Conservation (phyloP, 2,888 invertebrate genomes). For the Apotomis turbidana region DNA sequence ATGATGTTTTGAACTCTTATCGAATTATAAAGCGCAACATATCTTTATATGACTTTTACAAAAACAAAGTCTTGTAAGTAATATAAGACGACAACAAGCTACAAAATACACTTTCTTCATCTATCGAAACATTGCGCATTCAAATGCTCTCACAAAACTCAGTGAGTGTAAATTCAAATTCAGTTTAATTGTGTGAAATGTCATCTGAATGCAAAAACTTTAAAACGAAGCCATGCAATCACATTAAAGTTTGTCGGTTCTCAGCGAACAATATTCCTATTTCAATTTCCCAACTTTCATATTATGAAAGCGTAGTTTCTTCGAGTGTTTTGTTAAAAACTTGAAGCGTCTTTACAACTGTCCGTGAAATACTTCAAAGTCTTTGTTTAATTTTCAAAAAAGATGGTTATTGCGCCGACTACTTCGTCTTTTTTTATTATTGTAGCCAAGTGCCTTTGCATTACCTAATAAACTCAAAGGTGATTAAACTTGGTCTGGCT, state of each 20-base stretch:
- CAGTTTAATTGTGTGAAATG: slow-evolving; percentile 5
- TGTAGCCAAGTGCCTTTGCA: no score
- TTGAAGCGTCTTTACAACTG: not conserved
- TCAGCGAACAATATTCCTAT: not conserved
- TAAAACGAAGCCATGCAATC: slow-evolving; percentile 9
- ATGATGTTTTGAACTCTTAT: no score
- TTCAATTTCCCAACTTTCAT: not conserved
- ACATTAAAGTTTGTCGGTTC: not conserved
- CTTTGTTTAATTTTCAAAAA: not conserved
- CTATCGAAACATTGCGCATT: no score
- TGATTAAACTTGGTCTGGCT: no score
- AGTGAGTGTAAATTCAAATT: not conserved
- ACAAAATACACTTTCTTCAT: no score
- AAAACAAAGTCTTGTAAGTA: no score
- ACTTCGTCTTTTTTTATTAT: no score
- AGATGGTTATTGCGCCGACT: no score
- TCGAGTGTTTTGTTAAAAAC: not conserved
- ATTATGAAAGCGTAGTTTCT: not conserved
- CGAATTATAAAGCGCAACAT: no score
- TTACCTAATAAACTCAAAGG: no score
- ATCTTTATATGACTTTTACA: no score
- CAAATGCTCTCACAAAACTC: not conserved
- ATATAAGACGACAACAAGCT: no score
- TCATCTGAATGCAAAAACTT: not conserved
- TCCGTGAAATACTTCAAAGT: not conserved